A percentile compares a stretch with the other conserved stretches of the same genome.
Evolutionary conservation across 2,888 invertebrate species (phyloP).

Genomic region (Machimus rusticus): DNA sequence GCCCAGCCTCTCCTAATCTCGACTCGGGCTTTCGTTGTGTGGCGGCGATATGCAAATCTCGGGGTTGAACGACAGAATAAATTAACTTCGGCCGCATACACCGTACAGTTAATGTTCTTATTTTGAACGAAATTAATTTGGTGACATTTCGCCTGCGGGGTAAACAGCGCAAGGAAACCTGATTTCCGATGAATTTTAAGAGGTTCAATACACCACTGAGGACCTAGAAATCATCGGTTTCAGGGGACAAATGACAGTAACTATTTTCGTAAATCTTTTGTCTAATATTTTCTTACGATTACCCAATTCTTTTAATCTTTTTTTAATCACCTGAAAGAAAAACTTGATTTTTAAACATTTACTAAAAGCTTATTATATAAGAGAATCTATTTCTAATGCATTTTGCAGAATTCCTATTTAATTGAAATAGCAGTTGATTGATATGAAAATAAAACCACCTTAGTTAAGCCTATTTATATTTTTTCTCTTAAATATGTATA

Average conservation of each 20-base stretch:
- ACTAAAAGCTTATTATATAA: too few relatives aligned
- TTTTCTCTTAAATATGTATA: too few relatives aligned
- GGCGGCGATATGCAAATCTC: not conserved
- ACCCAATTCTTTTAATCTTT: not conserved
- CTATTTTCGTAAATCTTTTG: not conserved
- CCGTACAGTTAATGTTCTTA: not conserved
- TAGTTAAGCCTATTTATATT: too few relatives aligned
- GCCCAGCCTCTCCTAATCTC: not conserved
- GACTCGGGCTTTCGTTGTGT: not conserved
- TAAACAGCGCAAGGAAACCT: not conserved
- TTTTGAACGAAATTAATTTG: not conserved
- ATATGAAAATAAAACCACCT: too few relatives aligned
- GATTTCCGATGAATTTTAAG: not conserved
- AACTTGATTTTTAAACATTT: too few relatives aligned
- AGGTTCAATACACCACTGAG: not conserved
- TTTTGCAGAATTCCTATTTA: too few relatives aligned
- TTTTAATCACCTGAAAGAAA: too few relatives aligned
- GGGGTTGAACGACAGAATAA: constrained; percentile 12
- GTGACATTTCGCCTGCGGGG: not conserved
- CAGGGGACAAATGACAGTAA: not conserved
- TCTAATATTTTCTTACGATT: not conserved
- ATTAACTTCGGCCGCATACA: not conserved
- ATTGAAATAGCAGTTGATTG: too few relatives aligned
- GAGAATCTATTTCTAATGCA: too few relatives aligned
- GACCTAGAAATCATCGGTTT: not conserved